Percentiles rank a stretch among this genome's conserved stretches.
phyloP scores from a whole-genome alignment of 1,140 invertebrate species.

The Eurosta solidaginis region DNA sequence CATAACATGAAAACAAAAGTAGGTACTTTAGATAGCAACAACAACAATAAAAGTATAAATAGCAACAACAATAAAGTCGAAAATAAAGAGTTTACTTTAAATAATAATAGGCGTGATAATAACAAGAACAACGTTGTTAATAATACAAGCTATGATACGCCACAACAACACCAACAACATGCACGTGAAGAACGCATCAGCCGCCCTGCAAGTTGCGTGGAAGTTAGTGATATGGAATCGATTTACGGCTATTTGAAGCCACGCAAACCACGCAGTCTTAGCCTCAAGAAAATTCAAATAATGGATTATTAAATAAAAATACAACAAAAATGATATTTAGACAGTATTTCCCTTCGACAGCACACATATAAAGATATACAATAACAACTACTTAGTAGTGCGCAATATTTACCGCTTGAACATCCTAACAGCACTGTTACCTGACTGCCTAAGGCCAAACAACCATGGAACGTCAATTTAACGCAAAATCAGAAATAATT shows the following conservation, averaged over 20 bases:
- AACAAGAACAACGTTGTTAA: constrained; percentile 10
- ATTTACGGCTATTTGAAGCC: constrained; percentile 60
- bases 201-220: constrained; percentile 53
- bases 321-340: neutral
- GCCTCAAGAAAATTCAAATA: constrained; percentile 58
- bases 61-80: constrained; percentile 35
- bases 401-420: neutral
- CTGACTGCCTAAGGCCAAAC: neutral
- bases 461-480: neutral
- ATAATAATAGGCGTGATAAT: constrained; percentile 23
- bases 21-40: neutral
- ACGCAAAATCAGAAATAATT: neutral
- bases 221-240: constrained; percentile 59
- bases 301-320: constrained; percentile 48
- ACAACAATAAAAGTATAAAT: neutral
- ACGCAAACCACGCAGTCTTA: constrained; percentile 56
- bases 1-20: too few relatives aligned
- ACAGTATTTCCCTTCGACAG: too few relatives aligned
- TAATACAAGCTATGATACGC: neutral
- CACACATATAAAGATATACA: too few relatives aligned
- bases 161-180: constrained; percentile 34
- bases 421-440: neutral
- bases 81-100: neutral
- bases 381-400: too few relatives aligned
- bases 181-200: constrained; percentile 39